Evolutionary conservation across 2,888 invertebrate genomes (phyloP).

Genomic region (Aphodius sticticus): DNA sequence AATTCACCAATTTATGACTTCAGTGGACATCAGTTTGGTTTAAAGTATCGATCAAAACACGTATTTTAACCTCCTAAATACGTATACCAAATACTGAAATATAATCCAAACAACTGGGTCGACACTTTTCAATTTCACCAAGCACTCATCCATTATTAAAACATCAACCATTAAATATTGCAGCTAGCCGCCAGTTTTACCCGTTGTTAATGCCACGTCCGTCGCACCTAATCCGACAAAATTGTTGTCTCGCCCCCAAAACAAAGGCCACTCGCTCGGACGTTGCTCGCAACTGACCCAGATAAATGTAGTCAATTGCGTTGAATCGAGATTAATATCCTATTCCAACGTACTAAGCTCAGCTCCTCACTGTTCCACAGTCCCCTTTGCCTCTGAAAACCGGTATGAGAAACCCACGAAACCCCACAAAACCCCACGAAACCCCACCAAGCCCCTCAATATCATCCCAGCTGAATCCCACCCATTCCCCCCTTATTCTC

Average conservation of each 20-base stretch:
- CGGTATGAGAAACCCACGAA: background rate
- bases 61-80: no score
- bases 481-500: background rate
- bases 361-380: background rate
- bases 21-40: no score
- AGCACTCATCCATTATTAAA: no score
- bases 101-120: no score
- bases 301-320: background rate
- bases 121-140: no score
- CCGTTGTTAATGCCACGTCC: background rate
- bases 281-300: background rate
- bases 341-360: background rate
- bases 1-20: no score
- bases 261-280: background rate
- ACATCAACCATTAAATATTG: background rate
- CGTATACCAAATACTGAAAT: no score
- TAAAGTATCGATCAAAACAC: no score
- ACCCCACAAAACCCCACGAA: background rate
- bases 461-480: background rate
- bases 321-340: background rate
- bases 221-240: background rate
- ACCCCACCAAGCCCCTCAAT: background rate
- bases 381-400: background rate
- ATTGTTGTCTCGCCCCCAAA: background rate
- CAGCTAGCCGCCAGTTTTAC: background rate